These are phyloP conservation scores for Salarias fasciatus DNA, from an alignment of 2,797 vertebrate species.

Conservation along the genomic window DNA sequence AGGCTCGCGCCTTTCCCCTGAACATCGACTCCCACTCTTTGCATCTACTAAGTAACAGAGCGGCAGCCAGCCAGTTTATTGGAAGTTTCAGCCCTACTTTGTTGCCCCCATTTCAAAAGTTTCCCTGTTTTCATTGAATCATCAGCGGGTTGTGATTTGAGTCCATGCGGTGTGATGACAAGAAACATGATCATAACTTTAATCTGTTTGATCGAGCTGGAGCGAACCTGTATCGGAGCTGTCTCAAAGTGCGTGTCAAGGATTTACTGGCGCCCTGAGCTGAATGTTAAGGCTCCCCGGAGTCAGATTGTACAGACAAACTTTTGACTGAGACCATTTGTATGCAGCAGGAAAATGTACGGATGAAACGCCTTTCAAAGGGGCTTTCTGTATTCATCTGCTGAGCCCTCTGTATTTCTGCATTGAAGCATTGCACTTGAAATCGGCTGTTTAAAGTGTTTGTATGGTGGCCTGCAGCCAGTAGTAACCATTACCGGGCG, in stretches of 20 bases:
- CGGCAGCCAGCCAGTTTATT: constrained; percentile 15
- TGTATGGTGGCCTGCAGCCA: constrained; percentile 54
- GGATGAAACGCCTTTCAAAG: constrained; percentile 69
- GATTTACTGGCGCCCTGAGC: constrained; percentile 53
- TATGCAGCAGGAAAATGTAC: constrained; percentile 65
- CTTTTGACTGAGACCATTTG: constrained; percentile 56
- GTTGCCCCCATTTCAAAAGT: no score
- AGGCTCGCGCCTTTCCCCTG: constrained; percentile 29
- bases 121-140: no score
- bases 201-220: constrained; percentile 36
- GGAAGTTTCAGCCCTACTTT: no score
- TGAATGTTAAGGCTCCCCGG: constrained; percentile 62
- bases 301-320: constrained; percentile 52
- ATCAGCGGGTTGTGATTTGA: background rate
- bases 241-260: constrained; percentile 47
- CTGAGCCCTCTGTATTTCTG: constrained; percentile 59
- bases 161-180: constrained; percentile 4
- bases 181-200: constrained; percentile 15
- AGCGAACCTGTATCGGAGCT: constrained; percentile 26
- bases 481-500: constrained; percentile 57
- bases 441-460: constrained; percentile 65
- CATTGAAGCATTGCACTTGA: constrained; percentile 56
- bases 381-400: constrained; percentile 70
- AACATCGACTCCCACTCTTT: constrained; percentile 51
- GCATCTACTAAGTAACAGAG: constrained; percentile 34